Evolutionary conservation across 2,888 invertebrate species (phyloP).

Genomic region (Pyrocoelia pectoralis): DNA sequence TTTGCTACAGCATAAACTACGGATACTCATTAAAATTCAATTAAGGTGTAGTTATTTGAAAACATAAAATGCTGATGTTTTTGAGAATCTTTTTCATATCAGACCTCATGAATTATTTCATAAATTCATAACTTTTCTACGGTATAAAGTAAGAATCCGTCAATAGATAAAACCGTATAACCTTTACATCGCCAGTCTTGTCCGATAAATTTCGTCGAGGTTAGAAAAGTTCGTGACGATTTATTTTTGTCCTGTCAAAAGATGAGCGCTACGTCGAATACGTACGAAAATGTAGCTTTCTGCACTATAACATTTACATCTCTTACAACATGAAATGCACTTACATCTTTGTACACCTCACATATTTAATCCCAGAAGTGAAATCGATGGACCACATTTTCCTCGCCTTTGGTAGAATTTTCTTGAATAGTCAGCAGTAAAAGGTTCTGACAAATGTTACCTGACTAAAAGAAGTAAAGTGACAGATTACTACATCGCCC

Average conservation of each 20-base stretch:
- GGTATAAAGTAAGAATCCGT: background rate
- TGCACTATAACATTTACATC: too few species aligned
- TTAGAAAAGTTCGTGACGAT: slow-evolving; percentile 3
- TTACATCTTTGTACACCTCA: background rate
- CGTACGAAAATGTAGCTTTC: background rate
- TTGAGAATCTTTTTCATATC: background rate
- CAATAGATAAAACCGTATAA: slow-evolving; percentile 1
- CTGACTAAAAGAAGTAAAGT: background rate
- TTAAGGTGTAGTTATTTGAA: background rate
- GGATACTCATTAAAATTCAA: background rate
- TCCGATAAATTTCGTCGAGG: slow-evolving; percentile 5
- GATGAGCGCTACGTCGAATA: background rate
- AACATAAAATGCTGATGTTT: background rate
- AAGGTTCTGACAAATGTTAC: background rate
- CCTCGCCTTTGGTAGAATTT: background rate
- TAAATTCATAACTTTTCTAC: slow-evolving; percentile 6
- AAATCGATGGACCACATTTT: background rate
- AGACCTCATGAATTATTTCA: background rate
- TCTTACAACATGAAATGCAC: background rate
- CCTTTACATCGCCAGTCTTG: background rate
- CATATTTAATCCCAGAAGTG: background rate
- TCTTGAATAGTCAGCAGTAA: background rate
- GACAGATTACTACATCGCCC: background rate
- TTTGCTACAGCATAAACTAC: background rate
- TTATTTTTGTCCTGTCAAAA: slow-evolving; percentile 2